phyloP scores from a whole-genome alignment of 2,888 invertebrate genomes.

The Helobdella robusta region DNA sequence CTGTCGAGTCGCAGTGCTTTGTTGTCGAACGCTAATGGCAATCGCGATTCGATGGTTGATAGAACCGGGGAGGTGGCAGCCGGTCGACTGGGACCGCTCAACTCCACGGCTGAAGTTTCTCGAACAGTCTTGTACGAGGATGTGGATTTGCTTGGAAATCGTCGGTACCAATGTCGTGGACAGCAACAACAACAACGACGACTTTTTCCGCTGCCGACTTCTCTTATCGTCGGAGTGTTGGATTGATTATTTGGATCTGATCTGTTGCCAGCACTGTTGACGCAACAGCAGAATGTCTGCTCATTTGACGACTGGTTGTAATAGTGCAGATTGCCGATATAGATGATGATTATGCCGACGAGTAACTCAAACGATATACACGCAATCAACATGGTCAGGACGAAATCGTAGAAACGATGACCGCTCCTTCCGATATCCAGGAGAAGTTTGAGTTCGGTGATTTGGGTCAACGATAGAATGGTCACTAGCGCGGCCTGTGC shows the following conservation, averaged over 20 bases:
- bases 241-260: not conserved
- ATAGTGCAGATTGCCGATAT: constrained; percentile 36
- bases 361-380: constrained; percentile 36
- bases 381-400: constrained; percentile 36
- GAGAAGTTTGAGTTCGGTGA: constrained; percentile 36
- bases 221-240: not conserved
- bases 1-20: constrained; percentile 29
- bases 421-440: constrained; percentile 36
- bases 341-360: constrained; percentile 37
- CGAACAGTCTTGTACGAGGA: constrained; percentile 34
- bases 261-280: not conserved
- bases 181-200: constrained; percentile 31
- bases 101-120: constrained; percentile 27
- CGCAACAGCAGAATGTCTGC: not conserved
- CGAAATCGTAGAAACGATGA: constrained; percentile 37
- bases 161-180: constrained; percentile 25
- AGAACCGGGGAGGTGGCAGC: constrained; percentile 12
- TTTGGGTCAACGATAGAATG: constrained; percentile 37
- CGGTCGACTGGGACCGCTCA: constrained; percentile 24
- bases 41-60: constrained; percentile 25
- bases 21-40: constrained; percentile 28
- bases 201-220: not conserved
- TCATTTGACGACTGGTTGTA: constrained; percentile 30
- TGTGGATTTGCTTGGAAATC: constrained; percentile 29
- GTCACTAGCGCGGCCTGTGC: constrained; percentile 37